Evolutionary conservation across 2,888 invertebrate genomes (phyloP).

Genomic region (Hirudinaria manillensis): DNA sequence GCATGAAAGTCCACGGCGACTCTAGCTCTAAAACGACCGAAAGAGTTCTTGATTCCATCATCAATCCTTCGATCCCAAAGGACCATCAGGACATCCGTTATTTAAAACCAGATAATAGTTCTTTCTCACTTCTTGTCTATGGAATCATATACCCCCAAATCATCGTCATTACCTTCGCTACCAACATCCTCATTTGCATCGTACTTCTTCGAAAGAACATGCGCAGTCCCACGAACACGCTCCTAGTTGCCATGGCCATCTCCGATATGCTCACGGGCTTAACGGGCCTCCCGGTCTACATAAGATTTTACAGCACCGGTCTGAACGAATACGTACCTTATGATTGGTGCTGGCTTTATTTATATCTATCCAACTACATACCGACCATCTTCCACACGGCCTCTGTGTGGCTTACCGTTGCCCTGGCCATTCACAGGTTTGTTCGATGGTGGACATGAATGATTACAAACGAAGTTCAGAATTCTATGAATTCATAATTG

Average conservation of each 20-base stretch:
- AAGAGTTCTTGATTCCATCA: background rate
- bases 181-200: slow-evolving; percentile 82
- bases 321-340: slow-evolving; percentile 73
- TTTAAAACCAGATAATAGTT: slow-evolving; percentile 21
- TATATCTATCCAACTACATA: slow-evolving; percentile 44
- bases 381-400: slow-evolving; percentile 45
- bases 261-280: slow-evolving; percentile 80
- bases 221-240: slow-evolving; percentile 84
- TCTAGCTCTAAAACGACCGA: background rate
- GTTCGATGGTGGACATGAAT: slow-evolving; percentile 75
- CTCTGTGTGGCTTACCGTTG: slow-evolving; percentile 33
- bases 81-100: slow-evolving; percentile 6
- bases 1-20: background rate
- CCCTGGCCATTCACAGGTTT: slow-evolving; percentile 66
- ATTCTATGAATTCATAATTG: too few relatives aligned
- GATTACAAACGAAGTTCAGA: background rate
- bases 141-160: slow-evolving; percentile 78
- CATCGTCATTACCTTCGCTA: slow-evolving; percentile 75
- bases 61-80: background rate
- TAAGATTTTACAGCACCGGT: slow-evolving; percentile 84
- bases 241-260: slow-evolving; percentile 88
- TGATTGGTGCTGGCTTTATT: slow-evolving; percentile 71
- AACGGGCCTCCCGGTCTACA: slow-evolving; percentile 61
- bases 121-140: slow-evolving; percentile 56
- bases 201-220: slow-evolving; percentile 75